Conservation (phyloP, 1,140 invertebrate genomes). For the Zaprionus camerounensis region DNA sequence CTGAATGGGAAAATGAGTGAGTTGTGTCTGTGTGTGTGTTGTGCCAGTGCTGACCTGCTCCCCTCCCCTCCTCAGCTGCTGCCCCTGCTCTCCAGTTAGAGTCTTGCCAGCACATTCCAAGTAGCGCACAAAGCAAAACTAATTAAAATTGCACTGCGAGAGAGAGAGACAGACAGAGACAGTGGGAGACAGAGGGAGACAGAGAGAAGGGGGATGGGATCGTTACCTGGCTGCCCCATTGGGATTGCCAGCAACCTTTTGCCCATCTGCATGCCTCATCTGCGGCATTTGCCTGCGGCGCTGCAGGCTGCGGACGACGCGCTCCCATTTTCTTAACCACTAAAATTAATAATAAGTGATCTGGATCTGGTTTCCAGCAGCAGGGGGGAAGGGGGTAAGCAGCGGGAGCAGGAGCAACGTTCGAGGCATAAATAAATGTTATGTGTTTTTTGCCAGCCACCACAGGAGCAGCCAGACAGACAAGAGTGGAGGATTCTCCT, state of each 20-base stretch:
- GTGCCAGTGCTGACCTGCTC: constrained; percentile 30
- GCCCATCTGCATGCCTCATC: constrained; percentile 77
- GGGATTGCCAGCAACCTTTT: constrained; percentile 73
- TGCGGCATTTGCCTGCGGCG: constrained; percentile 71
- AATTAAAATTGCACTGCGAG: constrained; percentile 80
- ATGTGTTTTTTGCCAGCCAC: constrained; percentile 80
- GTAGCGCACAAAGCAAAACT: constrained; percentile 83
- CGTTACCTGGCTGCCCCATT: constrained; percentile 31
- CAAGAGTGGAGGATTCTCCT: constrained; percentile 6
- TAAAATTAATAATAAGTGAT: constrained; percentile 84
- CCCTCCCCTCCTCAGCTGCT: background rate
- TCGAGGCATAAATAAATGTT: constrained; percentile 79
- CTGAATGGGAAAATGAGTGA: constrained; percentile 83
- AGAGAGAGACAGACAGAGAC: background rate
- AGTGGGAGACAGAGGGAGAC: background rate
- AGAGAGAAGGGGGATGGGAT: constrained; percentile 5
- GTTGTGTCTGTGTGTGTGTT: constrained; percentile 55
- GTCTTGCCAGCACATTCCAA: constrained; percentile 66
- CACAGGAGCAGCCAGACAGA: constrained; percentile 56
- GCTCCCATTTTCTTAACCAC: constrained; percentile 83
- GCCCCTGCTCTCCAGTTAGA: background rate
- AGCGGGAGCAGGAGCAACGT: constrained; percentile 45
- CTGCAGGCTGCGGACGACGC: constrained; percentile 29
- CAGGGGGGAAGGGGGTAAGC: constrained; percentile 19
- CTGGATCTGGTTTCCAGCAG: constrained; percentile 75